Evolutionary conservation across 2,113 vertebrate genomes (phyloP), one percentile per base, ranked within the genome.

Genomic region (Callorhinus ursinus): DNA sequence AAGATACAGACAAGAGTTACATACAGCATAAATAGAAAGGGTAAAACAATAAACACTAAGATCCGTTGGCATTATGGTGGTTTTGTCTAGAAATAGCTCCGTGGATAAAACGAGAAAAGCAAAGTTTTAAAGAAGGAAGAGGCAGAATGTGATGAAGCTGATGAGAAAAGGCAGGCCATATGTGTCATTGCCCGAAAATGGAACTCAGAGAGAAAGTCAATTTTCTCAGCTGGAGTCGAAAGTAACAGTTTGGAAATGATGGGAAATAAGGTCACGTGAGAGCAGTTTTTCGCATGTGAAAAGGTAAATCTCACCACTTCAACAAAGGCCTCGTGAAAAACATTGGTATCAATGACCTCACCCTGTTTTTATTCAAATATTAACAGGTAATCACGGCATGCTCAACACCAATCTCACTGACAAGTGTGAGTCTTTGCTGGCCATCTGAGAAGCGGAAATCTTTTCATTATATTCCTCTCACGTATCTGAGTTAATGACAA

Each of bases 201-300:
- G 53, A 77, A 87, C 80, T 63, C 13, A 16, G 7, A 67, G 59
- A 90, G 63, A 86, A 96, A 93, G 87, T 87, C 71, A 31, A 77
- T 97, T 95, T 97, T 97, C 87, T 96, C 92, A 92, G 83, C 55
- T 93, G 72, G 74, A 76, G 18, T 72, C 57, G 53, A 90, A 74
- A 96, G 42, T 21, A 89, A 81, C 61, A 33, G 42, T 46, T 71
- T 95, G 24, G 42, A 96, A 61, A 36, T 33, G 2, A 96, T 26
- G 49, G 63, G 42, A 93, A 86, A 77, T 63, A 80, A 77, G 55
- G 63, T 77, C 57, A 65, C 0, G 22, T 39, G 51, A 89, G 74
- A 84, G 12, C 59, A 82, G 10, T 28, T 77, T 79, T 86, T 90
- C 33, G 87, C 3, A 3, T 83, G 82, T 89, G 79, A 82, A 93